Conservation (phyloP, 1,140 invertebrate species). For the Leucophenga varia region DNA sequence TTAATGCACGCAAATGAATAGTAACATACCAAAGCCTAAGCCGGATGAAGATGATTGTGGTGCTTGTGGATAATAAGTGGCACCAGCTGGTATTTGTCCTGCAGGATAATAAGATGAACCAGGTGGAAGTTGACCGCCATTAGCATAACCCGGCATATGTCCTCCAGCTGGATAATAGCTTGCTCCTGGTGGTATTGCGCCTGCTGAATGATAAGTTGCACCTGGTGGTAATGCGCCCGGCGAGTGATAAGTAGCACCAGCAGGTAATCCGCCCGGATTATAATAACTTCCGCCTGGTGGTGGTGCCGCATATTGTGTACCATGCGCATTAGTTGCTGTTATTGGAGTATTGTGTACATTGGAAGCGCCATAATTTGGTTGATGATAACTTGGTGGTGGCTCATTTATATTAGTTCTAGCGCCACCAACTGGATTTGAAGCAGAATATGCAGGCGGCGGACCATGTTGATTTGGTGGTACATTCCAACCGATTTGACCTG, state of each 20-base stretch:
- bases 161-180: constrained; percentile 31
- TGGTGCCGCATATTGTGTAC: constrained; percentile 20
- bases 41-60: constrained; percentile 48
- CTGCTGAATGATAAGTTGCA: constrained; percentile 20
- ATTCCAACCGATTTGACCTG: constrained; percentile 42
- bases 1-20: constrained; percentile 3
- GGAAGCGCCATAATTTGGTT: constrained; percentile 34
- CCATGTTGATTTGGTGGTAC: constrained; percentile 36
- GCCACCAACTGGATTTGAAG: constrained; percentile 36
- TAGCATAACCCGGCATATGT: constrained; percentile 33
- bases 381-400: constrained; percentile 37
- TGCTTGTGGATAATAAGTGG: constrained; percentile 34
- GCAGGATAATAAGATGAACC: constrained; percentile 46
- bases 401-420: constrained; percentile 43
- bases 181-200: constrained; percentile 23
- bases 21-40: constrained; percentile 43
- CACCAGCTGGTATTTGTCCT: constrained; percentile 43
- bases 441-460: constrained; percentile 43
- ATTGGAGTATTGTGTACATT: constrained; percentile 35
- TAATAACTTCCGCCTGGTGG: constrained; percentile 3
- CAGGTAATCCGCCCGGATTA: constrained; percentile 19
- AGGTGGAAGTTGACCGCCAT: constrained; percentile 30
- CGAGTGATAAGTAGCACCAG: constrained; percentile 41
- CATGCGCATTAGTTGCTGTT: constrained; percentile 29
- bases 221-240: constrained; percentile 20